Conservation (phyloP, 2,113 vertebrate species). For the Leptobrachium ailaonicum region DNA sequence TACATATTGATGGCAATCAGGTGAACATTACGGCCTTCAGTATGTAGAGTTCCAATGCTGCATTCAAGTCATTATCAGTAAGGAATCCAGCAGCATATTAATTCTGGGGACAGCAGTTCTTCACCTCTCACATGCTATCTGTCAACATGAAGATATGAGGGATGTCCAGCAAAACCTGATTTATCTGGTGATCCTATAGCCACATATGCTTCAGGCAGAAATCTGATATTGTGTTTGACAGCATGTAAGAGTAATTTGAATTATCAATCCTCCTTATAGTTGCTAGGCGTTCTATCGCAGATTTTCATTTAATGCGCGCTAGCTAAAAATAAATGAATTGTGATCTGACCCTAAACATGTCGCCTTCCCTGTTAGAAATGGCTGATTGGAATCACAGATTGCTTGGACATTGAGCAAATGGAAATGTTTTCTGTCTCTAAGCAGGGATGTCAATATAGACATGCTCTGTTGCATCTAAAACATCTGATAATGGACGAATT, state of each 20-base stretch:
- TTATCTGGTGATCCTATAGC: too few species aligned
- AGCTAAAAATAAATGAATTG: constrained; percentile 48
- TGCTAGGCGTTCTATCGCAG: constrained; percentile 20
- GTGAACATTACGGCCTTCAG: too few species aligned
- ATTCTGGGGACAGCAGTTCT: too few species aligned
- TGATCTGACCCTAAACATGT: constrained; percentile 45
- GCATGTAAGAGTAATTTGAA: too few species aligned
- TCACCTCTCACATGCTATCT: too few species aligned
- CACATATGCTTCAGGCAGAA: not conserved
- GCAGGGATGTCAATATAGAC: constrained; percentile 47
- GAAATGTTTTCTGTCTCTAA: constrained; percentile 49
- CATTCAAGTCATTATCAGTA: too few species aligned
- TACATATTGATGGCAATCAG: too few species aligned
- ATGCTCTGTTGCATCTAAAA: constrained; percentile 44
- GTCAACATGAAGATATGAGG: too few species aligned
- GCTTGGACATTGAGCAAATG: constrained; percentile 46
- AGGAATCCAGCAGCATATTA: too few species aligned
- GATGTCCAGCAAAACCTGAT: too few species aligned
- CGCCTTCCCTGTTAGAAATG: constrained; percentile 43
- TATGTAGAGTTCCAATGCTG: too few species aligned
- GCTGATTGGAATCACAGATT: constrained; percentile 48
- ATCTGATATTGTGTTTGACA: constrained; percentile 16
- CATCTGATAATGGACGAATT: constrained; percentile 48
- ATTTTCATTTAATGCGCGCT: constrained; percentile 38
- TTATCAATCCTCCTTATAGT: not conserved